phyloP scores from a whole-genome alignment of 2,888 invertebrate species.

The Hetaerina titia region DNA sequence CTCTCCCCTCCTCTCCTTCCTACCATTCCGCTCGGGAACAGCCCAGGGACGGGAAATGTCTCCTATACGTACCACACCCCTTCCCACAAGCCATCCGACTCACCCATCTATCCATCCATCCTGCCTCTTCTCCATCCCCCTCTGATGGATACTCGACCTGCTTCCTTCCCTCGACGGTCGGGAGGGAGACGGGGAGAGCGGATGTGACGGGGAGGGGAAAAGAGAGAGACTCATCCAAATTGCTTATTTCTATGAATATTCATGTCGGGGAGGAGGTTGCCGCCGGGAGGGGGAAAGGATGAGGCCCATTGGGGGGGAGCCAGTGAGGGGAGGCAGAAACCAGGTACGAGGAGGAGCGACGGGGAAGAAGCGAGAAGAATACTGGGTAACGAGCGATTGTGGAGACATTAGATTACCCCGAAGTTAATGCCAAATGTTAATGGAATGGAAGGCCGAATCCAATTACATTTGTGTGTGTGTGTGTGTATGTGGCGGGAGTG shows the following conservation, averaged over 20 bases:
- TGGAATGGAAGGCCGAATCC: neutral
- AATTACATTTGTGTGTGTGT: neutral
- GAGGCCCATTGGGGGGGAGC: too few relatives aligned
- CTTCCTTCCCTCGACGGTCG: too few relatives aligned
- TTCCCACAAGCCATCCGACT: too few relatives aligned
- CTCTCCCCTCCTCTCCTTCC: too few relatives aligned
- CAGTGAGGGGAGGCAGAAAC: too few relatives aligned
- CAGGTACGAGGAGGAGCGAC: neutral
- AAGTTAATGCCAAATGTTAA: neutral
- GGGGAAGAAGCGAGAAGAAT: neutral
- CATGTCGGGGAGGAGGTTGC: neutral
- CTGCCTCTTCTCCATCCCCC: neutral
- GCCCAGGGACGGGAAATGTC: too few relatives aligned
- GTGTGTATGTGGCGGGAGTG: too few relatives aligned
- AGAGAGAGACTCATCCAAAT: neutral
- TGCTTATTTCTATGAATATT: constrained; percentile 30
- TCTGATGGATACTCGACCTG: neutral
- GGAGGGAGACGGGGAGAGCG: neutral
- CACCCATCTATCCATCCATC: neutral
- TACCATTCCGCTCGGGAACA: too few relatives aligned
- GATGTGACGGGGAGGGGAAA: neutral
- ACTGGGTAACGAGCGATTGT: neutral
- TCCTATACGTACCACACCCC: too few relatives aligned
- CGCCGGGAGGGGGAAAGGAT: neutral
- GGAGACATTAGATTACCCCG: neutral